Conservation (phyloP, 2,113 vertebrate species). For the Ovis canadensis region DNA sequence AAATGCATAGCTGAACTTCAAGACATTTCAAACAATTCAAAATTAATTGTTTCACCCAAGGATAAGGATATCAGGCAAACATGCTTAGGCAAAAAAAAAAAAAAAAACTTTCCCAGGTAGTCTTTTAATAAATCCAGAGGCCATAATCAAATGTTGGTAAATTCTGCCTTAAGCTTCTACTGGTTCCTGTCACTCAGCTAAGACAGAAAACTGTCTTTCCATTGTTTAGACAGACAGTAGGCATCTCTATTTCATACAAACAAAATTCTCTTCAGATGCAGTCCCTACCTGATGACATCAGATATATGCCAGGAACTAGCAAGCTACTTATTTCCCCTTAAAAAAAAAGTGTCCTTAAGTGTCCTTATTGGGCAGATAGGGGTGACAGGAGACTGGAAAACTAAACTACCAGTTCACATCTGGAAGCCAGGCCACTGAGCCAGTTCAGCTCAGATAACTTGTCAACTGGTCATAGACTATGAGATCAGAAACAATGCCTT, state of each 20-base stretch:
- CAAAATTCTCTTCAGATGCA: slow-evolving; percentile 12
- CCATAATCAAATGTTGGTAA: not conserved
- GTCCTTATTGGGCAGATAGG: not conserved
- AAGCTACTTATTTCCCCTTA: not conserved
- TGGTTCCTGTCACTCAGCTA: not conserved
- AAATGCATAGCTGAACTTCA: not conserved
- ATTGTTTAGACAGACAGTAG: not conserved
- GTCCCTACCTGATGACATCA: not conserved
- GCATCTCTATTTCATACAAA: not conserved
- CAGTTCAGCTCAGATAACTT: slow-evolving; percentile 30
- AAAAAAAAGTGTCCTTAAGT: not conserved
- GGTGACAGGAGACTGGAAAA: slow-evolving; percentile 10
- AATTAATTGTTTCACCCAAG: not conserved
- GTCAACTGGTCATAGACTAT: slow-evolving; percentile 26
- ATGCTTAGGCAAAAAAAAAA: not conserved
- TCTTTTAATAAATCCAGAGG: not conserved
- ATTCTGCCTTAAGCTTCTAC: not conserved
- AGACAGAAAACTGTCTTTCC: not conserved
- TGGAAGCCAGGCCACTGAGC: slow-evolving; percentile 57
- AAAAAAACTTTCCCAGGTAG: not conserved
- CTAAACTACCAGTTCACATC: slow-evolving; percentile 42
- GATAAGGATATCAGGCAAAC: not conserved
- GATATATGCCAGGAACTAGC: not conserved
- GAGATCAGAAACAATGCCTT: slow-evolving; percentile 58
- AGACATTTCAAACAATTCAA: not conserved